Conservation (phyloP, 2,888 invertebrate species). For the Xanthia icteritia region DNA sequence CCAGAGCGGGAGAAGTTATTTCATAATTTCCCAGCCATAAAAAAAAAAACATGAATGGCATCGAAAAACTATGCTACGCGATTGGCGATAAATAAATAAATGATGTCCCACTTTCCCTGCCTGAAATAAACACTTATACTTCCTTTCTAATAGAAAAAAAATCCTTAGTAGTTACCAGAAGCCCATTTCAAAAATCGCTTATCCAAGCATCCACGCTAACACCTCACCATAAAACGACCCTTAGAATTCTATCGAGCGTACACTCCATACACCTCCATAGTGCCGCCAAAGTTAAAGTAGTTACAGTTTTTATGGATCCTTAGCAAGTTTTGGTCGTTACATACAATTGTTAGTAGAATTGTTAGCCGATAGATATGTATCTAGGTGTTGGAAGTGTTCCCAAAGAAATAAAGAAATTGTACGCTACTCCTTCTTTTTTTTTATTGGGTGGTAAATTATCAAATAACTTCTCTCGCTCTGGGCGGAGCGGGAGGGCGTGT, state of each 20-base stretch:
- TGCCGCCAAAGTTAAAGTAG: slow-evolving; percentile 47
- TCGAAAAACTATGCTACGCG: too few relatives aligned
- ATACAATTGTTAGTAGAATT: slow-evolving; percentile 37
- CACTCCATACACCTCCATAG: slow-evolving; percentile 17
- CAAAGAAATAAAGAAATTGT: too few relatives aligned
- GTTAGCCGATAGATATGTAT: slow-evolving; percentile 1
- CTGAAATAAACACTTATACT: not conserved
- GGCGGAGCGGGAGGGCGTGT: too few relatives aligned
- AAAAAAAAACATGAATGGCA: too few relatives aligned
- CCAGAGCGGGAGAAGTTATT: too few relatives aligned
- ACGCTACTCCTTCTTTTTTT: too few relatives aligned
- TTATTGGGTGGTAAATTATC: too few relatives aligned
- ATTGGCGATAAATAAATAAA: too few relatives aligned
- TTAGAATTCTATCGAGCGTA: slow-evolving; percentile 50
- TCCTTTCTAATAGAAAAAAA: not conserved
- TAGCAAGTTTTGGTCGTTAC: slow-evolving; percentile 37
- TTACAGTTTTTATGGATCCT: slow-evolving; percentile 50
- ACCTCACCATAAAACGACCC: not conserved
- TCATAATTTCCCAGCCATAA: too few relatives aligned
- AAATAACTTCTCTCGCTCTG: too few relatives aligned
- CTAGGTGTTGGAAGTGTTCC: slow-evolving; percentile 1
- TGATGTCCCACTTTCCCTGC: too few relatives aligned
- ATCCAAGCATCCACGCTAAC: not conserved
- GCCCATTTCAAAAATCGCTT: slow-evolving; percentile 1
- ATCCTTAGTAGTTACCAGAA: not conserved